Evolutionary conservation across 2,797 vertebrate species (phyloP).

Genomic region (Harpagifer antarcticus): DNA sequence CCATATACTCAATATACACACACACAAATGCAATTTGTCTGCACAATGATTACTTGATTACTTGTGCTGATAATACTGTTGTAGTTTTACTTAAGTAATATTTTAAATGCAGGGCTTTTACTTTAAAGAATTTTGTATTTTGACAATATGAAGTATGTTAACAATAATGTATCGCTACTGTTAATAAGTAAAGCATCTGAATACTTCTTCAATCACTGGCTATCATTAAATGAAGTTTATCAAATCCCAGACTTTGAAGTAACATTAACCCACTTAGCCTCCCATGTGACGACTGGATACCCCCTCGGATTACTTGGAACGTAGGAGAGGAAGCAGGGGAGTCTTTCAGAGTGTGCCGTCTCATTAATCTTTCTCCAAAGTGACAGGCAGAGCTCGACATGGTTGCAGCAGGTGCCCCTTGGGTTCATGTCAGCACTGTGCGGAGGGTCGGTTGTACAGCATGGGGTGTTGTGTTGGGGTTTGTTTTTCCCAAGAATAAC

Average conservation of each 20-base stretch:
- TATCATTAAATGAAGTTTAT: slow-evolving; percentile 67
- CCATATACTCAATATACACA: no score
- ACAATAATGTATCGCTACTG: no score
- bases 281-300: slow-evolving; percentile 73
- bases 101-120: no score
- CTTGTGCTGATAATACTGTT: no score
- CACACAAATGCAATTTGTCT: no score
- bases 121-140: no score
- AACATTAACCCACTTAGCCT: slow-evolving; percentile 71
- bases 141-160: no score
- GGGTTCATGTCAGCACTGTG: slow-evolving; percentile 62
- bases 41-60: no score
- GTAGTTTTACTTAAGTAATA: no score
- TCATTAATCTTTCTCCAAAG: slow-evolving; percentile 83
- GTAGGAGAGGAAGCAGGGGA: slow-evolving; percentile 63
- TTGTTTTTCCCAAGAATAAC: slow-evolving; percentile 54
- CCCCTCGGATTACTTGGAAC: slow-evolving; percentile 71
- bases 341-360: slow-evolving; percentile 63
- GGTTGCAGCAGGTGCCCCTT: slow-evolving; percentile 56
- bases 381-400: slow-evolving; percentile 77
- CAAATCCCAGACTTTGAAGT: slow-evolving; percentile 65
- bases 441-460: slow-evolving; percentile 53
- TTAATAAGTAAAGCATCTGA: no score
- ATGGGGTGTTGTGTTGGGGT: slow-evolving; percentile 39
- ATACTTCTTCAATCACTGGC: background rate